Evolutionary conservation across 2,113 vertebrate genomes (phyloP).

Genomic region (Uropsilus gracilis): DNA sequence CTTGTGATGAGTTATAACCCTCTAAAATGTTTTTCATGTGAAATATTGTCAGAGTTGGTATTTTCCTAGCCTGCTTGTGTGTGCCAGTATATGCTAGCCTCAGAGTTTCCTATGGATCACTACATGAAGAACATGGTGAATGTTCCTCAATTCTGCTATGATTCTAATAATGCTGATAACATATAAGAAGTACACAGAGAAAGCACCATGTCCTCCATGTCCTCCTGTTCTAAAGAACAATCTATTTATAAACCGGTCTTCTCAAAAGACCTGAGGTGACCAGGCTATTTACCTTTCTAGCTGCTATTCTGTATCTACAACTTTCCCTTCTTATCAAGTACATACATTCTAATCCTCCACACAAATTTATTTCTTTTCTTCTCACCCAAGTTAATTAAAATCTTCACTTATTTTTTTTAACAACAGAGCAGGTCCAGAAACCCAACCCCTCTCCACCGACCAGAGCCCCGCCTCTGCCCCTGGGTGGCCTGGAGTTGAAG

Average conservation of each 20-base stretch:
- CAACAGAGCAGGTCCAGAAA: constrained; percentile 66
- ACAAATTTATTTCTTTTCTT: constrained; percentile 14
- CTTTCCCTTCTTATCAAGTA: neutral
- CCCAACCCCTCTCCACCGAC: constrained; percentile 57
- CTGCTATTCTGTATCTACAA: neutral
- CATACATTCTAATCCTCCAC: neutral
- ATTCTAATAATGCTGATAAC: neutral
- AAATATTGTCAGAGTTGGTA: neutral
- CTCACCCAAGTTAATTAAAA: neutral
- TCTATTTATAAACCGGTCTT: constrained; percentile 64
- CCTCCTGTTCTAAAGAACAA: neutral
- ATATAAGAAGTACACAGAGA: neutral
- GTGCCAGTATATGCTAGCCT: neutral
- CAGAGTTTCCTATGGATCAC: neutral
- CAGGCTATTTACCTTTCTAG: neutral
- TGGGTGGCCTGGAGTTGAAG: constrained; percentile 66
- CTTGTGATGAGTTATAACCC: neutral
- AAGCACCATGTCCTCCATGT: neutral
- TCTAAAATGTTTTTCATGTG: neutral
- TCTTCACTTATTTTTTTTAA: neutral
- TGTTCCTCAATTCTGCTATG: neutral
- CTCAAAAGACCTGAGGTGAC: constrained; percentile 37
- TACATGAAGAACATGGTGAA: neutral
- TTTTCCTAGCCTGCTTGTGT: neutral
- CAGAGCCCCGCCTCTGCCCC: constrained; percentile 59